These are phyloP conservation scores for Daboia siamensis DNA, from an alignment of 2,113 vertebrate species.

Conservation along the genomic window DNA sequence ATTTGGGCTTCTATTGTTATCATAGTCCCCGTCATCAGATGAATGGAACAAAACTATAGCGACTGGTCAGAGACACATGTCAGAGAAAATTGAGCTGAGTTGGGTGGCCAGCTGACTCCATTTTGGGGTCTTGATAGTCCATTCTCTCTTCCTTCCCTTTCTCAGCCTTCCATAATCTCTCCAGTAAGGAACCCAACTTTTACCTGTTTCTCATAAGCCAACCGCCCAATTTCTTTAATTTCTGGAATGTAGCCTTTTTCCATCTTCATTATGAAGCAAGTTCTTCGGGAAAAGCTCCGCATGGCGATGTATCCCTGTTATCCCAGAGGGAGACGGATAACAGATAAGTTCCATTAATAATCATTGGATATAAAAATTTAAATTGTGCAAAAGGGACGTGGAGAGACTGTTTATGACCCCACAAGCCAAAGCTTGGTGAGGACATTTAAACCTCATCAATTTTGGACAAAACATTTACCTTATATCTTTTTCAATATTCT, in stretches of 20 bases:
- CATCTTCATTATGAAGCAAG: constrained; percentile 72
- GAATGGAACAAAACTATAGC: not conserved
- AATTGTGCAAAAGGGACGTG: not conserved
- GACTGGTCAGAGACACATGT: not conserved
- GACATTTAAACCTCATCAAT: not conserved
- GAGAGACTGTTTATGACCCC: no score
- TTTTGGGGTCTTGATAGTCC: not conserved
- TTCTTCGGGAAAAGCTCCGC: constrained; percentile 54
- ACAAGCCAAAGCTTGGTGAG: not conserved
- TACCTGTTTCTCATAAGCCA: constrained; percentile 68
- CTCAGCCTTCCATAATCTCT: not conserved
- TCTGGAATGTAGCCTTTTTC: constrained; percentile 46
- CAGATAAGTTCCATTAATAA: no score
- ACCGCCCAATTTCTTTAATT: constrained; percentile 45
- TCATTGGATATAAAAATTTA: not conserved
- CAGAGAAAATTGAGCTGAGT: not conserved
- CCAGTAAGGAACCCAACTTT: not conserved
- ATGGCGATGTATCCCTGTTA: constrained; percentile 68
- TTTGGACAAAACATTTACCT: not conserved
- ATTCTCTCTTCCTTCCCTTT: not conserved
- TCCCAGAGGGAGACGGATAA: constrained; percentile 18
- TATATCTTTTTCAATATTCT: not conserved
- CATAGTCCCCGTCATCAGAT: not conserved
- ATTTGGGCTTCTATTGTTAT: not conserved
- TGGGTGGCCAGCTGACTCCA: not conserved